Conservation (phyloP, 2,113 vertebrate genomes). For the Camelus bactrianus region DNA sequence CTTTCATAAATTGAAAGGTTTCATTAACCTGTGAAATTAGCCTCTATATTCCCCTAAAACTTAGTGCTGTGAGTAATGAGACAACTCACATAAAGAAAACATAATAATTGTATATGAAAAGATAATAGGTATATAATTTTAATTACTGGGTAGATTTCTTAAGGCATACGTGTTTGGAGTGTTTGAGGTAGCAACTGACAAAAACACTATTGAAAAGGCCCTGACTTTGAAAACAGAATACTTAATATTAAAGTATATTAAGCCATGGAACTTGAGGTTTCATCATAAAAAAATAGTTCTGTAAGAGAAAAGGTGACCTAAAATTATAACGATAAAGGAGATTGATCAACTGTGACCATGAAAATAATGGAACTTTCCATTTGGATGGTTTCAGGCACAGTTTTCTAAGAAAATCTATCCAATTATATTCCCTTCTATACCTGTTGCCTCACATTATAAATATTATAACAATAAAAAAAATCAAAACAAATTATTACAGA, state of each 20-base stretch:
- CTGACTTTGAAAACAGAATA: constrained; percentile 27
- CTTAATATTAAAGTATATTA: not conserved
- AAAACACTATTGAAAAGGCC: not conserved
- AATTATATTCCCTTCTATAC: not conserved
- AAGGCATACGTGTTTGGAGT: not conserved
- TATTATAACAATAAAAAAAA: not conserved
- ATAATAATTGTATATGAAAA: not conserved
- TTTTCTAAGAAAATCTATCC: not conserved
- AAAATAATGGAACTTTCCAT: not conserved
- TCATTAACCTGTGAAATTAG: not conserved
- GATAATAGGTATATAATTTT: not conserved
- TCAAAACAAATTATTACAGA: not conserved
- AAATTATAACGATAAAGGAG: not conserved
- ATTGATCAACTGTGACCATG: not conserved
- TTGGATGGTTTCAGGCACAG: not conserved
- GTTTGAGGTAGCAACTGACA: not conserved
- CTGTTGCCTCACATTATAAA: not conserved
- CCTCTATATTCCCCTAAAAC: not conserved
- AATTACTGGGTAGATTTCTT: not conserved
- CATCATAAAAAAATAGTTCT: not conserved
- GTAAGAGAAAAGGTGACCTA: not conserved
- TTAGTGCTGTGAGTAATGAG: not conserved
- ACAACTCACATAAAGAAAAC: not conserved
- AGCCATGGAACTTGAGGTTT: not conserved
- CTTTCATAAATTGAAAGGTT: not conserved